Evolutionary conservation across 1,140 invertebrate genomes (phyloP).

Genomic region (Drosophila kikkawai): DNA sequence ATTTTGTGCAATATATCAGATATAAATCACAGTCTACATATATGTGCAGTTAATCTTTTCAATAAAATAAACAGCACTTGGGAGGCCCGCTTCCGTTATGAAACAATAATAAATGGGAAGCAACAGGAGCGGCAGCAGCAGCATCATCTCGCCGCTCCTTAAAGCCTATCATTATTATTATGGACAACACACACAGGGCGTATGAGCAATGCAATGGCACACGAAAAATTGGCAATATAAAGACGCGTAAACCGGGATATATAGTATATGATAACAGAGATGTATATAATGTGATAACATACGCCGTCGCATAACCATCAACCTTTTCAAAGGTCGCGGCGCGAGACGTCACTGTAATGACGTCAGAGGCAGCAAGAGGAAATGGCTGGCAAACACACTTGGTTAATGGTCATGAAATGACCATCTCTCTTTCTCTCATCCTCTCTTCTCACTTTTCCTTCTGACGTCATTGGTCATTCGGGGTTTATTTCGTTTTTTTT

Average conservation of each 20-base stretch:
- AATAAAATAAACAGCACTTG: slow-evolving; percentile 66
- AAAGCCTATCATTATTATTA: slow-evolving; percentile 24
- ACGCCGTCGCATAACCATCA: slow-evolving; percentile 1
- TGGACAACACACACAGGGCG: slow-evolving; percentile 22
- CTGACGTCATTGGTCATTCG: slow-evolving; percentile 61
- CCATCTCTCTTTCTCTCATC: slow-evolving; percentile 12
- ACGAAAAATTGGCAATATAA: slow-evolving; percentile 47
- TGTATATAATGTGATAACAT: neutral
- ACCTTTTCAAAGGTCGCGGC: slow-evolving; percentile 32
- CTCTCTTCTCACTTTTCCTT: neutral
- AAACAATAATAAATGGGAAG: slow-evolving; percentile 35
- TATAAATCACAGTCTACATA: slow-evolving; percentile 66
- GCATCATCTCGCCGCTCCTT: slow-evolving; percentile 16
- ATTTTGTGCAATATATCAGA: slow-evolving; percentile 66
- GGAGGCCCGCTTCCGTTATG: slow-evolving; percentile 61
- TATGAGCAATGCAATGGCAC: slow-evolving; percentile 37
- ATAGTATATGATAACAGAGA: slow-evolving; percentile 6
- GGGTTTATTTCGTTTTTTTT: neutral
- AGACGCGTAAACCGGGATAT: slow-evolving; percentile 36
- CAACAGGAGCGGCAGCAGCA: neutral
- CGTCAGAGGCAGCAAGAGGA: slow-evolving; percentile 31
- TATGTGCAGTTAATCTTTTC: slow-evolving; percentile 61
- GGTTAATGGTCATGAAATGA: slow-evolving; percentile 45
- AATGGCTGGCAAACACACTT: slow-evolving; percentile 48
- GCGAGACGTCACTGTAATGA: slow-evolving; percentile 47